Evolutionary conservation across 2,113 vertebrate species (phyloP), one percentile per base, ranked within the genome.

Genomic region (Clarias magur): DNA sequence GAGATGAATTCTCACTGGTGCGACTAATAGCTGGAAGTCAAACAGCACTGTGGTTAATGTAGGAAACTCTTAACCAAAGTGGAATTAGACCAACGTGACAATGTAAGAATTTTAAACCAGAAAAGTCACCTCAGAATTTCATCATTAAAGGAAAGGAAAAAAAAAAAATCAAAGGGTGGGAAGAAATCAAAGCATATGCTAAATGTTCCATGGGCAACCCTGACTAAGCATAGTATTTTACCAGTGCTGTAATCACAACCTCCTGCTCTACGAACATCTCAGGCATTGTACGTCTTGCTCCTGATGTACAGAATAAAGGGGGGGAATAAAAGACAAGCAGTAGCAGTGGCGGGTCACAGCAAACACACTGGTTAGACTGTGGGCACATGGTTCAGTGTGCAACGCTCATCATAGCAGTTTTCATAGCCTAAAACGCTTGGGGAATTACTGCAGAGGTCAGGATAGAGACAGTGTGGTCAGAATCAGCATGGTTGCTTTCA

Each of bases 361-460:
- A 23, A 25, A 59, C 53, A 76, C 67, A 70, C 42, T 65, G 85
- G 23, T 63, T 84, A 78, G 54, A 38, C 75, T 80, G 78, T 48
- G 76, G 85, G 53, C 17, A 48, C 48, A 81, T 59, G 67, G n/a
- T 81, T 81, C 78, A 81, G 85, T 57, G 54, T 72, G 16, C 38
- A 72, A 42, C 68, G 62, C 54, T 60, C 21, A 70, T 38, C 59
- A 38, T 42, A 53, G 68, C 57, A 80, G 57, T 83, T 65, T 87
- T 53, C 85, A 75, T 56, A 83, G 59, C 80, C 80, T 56, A 67
- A 38, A 76, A 81, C 67, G 72, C 81, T 83, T 11, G 60, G 78
- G 86, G 60, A 76, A 78, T 87, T 87, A 87, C 70, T 78, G 70
- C 56, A 42, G 80, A 80, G 86, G 80, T 87, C 81, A 87, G 59